phyloP scores from a whole-genome alignment of 2,797 vertebrate genomes.

The Tinamus major region DNA sequence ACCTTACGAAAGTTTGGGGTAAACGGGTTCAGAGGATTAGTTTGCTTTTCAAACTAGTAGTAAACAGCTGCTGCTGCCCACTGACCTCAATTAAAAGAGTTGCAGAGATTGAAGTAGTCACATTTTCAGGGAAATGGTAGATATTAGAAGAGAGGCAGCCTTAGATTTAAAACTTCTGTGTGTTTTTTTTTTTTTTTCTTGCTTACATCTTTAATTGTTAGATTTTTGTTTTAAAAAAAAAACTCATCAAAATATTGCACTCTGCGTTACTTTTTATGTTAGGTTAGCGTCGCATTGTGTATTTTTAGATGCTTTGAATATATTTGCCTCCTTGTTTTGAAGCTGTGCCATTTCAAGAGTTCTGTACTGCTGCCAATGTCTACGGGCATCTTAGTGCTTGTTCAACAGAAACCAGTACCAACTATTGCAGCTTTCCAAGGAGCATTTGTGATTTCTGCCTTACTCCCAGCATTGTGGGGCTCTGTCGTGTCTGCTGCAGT shows the following conservation, averaged over 20 bases:
- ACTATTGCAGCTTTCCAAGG: not conserved
- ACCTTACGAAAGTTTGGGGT: not conserved
- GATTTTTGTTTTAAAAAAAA: not conserved
- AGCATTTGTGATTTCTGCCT: not conserved
- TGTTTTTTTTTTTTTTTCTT: not conserved
- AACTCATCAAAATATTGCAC: not conserved
- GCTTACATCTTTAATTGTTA: not conserved
- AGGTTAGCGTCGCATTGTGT: not conserved
- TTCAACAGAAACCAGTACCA: not conserved
- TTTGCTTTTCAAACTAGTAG: not conserved
- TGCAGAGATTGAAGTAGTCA: not conserved
- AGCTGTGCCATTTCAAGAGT: not conserved
- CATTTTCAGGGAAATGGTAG: not conserved
- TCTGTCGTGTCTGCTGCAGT: not conserved
- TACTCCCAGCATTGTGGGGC: accelerated
- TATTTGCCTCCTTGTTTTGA: not conserved
- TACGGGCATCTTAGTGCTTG: not conserved
- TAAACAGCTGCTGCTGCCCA: not conserved
- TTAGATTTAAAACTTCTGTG: not conserved
- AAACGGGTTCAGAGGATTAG: not conserved
- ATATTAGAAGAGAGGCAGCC: not conserved
- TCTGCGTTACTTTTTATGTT: not conserved
- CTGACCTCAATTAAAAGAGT: not conserved
- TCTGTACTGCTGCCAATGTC: not conserved
- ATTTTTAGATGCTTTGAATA: not conserved